Base-by-base conservation (phyloP, 2,797 vertebrate genomes). In the Miichthys miiuy region DNA sequence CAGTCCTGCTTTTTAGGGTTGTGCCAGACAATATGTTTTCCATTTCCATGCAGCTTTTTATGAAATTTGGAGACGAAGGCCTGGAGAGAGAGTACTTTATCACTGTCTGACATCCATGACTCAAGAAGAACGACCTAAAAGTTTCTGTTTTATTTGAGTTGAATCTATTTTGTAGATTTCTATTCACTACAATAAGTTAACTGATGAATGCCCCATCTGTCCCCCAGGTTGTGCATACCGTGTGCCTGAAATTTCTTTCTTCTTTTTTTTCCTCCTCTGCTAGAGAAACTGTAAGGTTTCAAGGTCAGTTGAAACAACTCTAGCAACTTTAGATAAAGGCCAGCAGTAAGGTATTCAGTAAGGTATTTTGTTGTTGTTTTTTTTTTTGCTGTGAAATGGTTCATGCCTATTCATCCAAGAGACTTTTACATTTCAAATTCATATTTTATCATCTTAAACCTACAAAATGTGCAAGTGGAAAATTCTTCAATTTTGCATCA, bases 21-120 rank as follows among this genome's bases (percentile, higher is more conserved):
- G 21, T 66, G 52, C 69, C 66, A 82, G 65, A 69, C 77, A 83
- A 66, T 65, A 57, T 74, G 66, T 88, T 90, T 89, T 86, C 57
- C 20, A 61, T 75, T 85, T 78, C 62, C 44, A 64, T 74, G 61
- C 62, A 69, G 52, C 21, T 57, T 87, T 90, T 88, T 72, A 76
- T 67, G 63, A 76, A 63, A 62, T 77, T 62, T 83, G 58, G 38
- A 78, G 47, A 50, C 48, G 9, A 73, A 47, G 60, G 42, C 63
- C 38, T 48, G 68, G 20, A 47, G 62, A 52, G 13, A 68, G 58
- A 72, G 72, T 17, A 30, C 42, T 80, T 50, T 75, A 67, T 70
- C 70, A 81, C 61, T 17, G 16, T 76, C 75, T 77, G 64, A 81
- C 74, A 76, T 52, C 68, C 62, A 72, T 68, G 47, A 57, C 41